A percentile compares a stretch with the other conserved stretches of the same genome.
Evolutionary conservation across 1,140 invertebrate genomes (phyloP).

Genomic region (Limonius californicus): DNA sequence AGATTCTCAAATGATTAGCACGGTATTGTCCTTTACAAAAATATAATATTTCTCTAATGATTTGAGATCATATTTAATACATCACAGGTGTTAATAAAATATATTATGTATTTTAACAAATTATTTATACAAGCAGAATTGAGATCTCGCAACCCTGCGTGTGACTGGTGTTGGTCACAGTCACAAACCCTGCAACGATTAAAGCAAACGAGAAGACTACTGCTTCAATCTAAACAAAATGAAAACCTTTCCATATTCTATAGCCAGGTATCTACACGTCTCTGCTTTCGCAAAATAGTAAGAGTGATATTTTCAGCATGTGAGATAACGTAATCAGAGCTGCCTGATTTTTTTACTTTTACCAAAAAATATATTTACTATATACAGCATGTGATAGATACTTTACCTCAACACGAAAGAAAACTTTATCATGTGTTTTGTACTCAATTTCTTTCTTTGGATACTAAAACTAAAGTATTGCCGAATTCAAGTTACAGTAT

Average conservation of each 20-base stretch:
- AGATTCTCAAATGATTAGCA: too few species aligned
- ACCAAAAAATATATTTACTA: neutral
- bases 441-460: slow-evolving; percentile 9
- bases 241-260: neutral
- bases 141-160: slow-evolving; percentile 9
- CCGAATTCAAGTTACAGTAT: neutral
- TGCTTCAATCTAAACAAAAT: neutral
- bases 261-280: neutral
- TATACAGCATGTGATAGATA: neutral
- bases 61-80: slow-evolving; percentile 12
- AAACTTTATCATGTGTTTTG: neutral
- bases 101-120: slow-evolving; percentile 8
- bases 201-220: neutral
- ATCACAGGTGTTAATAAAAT: slow-evolving; percentile 11
- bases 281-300: too few species aligned
- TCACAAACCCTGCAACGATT: neutral
- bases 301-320: neutral
- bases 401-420: neutral
- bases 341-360: neutral
- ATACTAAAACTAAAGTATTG: slow-evolving; percentile 4
- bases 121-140: neutral
- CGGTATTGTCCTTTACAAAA: neutral
- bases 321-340: neutral
- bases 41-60: neutral
- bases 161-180: neutral